Evolutionary conservation across 2,113 vertebrate species (phyloP), one percentile per base, ranked within the genome.

Genomic region (Vulpes lagopus): DNA sequence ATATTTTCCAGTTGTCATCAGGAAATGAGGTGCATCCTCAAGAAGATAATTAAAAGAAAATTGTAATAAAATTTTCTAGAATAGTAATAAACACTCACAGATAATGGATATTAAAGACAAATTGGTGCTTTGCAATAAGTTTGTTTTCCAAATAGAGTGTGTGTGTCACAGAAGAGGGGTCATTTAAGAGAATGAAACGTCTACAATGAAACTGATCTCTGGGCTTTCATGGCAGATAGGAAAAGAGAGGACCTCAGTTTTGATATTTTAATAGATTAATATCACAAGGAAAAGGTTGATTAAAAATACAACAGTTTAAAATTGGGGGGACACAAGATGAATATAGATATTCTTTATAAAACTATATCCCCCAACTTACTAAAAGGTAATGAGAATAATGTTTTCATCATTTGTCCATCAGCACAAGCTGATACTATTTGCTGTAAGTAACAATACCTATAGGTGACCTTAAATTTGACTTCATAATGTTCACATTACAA

Each of bases 31-130:
- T 95, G 22, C 43, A 80, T 62, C 30, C 83, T 93, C n/a, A 85
- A 94, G 95, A 97, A 97, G 74, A 84, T 82, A 96, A 96, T 95
- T 96, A 94, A 96, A 89, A 98, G 76, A 94, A 95, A 95, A 90
- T 32, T 94, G 10, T 95, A 69, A 92, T 79, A 79, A 62, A 82
- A 85, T 97, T 96, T 96, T 95, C 83, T 83, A 51, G 20, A 11
- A 82, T 76, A 90, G 64, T 95, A 96, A 95, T 93, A 95, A 98
- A 97, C 49, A 94, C 81, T 93, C 85, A 95, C 79, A 83, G 51
- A 81, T 78, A 97, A 96, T 92, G 74, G 96, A 76, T 94, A 96
- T 25, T 1, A 0, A 95, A 95, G 84, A 96, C 14, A 83, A 94
- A 92, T 67, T 81, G 32, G 15, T 81, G 9, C 23, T 92, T 89